phyloP scores from a whole-genome alignment of 2,797 vertebrate genomes.

The Monodelphis domestica region DNA sequence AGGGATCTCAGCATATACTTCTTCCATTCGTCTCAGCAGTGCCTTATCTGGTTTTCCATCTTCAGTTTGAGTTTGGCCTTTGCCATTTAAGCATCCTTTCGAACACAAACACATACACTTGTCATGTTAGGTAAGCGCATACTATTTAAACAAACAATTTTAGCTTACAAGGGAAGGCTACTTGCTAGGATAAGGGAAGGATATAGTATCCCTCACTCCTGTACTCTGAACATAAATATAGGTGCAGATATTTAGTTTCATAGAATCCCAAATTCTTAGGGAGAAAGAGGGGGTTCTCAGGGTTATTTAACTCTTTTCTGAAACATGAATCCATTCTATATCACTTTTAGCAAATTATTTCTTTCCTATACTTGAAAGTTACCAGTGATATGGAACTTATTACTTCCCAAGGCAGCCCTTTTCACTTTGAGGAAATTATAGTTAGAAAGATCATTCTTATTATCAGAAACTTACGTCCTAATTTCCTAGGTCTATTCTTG shows the following conservation, averaged over 20 bases:
- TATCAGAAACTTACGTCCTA: neutral
- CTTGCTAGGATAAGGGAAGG: neutral
- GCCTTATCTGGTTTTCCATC: conserved; percentile 88
- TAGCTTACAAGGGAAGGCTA: neutral
- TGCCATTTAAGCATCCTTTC: conserved; percentile 94
- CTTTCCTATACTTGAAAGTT: neutral
- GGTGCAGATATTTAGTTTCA: neutral
- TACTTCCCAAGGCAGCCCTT: neutral
- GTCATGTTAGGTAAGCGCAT: neutral
- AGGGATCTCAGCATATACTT: conserved; percentile 90
- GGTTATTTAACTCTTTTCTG: neutral
- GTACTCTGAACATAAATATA: no score
- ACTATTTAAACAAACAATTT: neutral
- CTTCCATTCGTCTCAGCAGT: conserved; percentile 93
- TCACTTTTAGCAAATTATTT: neutral
- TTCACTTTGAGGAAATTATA: neutral
- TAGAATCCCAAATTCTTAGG: neutral
- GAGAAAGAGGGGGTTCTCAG: no score
- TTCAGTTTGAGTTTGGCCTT: conserved; percentile 91
- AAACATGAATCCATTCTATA: neutral
- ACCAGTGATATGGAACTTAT: neutral
- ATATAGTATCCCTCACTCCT: no score
- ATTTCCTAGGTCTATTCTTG: neutral
- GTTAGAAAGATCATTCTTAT: neutral
- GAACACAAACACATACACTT: neutral